These are phyloP conservation scores for Xiphorhynchus elegans DNA, from an alignment of 2,113 vertebrate genomes.

Conservation along the genomic window DNA sequence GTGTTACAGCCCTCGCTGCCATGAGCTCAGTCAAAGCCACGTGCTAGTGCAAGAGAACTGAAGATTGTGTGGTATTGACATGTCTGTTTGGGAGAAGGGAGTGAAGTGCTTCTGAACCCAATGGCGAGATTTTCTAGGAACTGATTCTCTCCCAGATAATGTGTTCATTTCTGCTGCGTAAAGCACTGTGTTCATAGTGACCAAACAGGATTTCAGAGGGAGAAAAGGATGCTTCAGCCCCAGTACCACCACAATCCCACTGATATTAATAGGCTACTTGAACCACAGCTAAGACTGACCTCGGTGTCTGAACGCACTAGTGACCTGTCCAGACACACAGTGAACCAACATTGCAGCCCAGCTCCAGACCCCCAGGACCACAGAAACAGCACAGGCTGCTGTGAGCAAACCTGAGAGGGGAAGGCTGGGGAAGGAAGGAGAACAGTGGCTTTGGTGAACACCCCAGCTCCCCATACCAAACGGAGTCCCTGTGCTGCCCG, in stretches of 20 bases:
- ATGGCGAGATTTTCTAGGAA: not conserved
- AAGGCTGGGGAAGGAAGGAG: not conserved
- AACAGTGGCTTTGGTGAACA: not conserved
- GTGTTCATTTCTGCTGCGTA: not conserved
- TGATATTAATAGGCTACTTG: not conserved
- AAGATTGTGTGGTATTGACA: not conserved
- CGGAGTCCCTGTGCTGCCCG: not conserved
- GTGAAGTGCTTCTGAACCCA: not conserved
- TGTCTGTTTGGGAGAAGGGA: not conserved
- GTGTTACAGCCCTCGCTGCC: not conserved
- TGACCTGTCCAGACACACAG: not conserved
- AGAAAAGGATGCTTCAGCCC: not conserved
- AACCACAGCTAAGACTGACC: not conserved
- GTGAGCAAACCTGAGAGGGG: not conserved
- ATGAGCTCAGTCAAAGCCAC: not conserved
- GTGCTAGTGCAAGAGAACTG: not conserved
- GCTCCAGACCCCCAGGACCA: not conserved
- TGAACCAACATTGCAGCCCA: not conserved
- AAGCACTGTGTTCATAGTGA: not conserved
- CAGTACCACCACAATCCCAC: not conserved
- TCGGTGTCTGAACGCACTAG: not conserved
- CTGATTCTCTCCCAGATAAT: not conserved
- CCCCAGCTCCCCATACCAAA: not conserved
- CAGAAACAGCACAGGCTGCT: not conserved
- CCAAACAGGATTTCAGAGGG: not conserved